Evolutionary conservation across 2,888 invertebrate species (phyloP).

Genomic region (Shargacucullia verbasci): DNA sequence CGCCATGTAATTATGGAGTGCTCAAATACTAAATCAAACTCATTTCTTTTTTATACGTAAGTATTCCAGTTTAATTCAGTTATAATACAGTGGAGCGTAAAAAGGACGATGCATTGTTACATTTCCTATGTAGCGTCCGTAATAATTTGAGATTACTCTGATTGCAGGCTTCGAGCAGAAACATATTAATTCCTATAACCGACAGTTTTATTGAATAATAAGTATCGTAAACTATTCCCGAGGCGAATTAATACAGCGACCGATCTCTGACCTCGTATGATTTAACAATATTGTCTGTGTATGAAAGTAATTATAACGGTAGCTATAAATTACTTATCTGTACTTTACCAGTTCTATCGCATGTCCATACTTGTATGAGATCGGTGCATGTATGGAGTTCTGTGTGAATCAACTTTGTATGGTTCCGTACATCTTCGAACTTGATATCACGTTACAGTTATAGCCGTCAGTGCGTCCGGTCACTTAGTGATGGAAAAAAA

Average conservation of each 20-base stretch:
- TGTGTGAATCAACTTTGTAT: conserved; percentile 33
- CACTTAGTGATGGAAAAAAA: conserved; percentile 33
- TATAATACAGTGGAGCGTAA: conserved; percentile 26
- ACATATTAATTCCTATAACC: conserved; percentile 60
- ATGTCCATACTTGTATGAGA: conserved; percentile 45
- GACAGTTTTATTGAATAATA: conserved; percentile 81
- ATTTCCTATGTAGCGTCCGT: not conserved
- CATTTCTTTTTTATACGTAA: no score
- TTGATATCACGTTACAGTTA: conserved; percentile 56
- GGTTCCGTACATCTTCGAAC: conserved; percentile 46
- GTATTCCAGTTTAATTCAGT: conserved; percentile 9
- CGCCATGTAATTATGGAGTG: no score
- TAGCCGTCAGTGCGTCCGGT: conserved; percentile 39
- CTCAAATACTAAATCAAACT: conserved; percentile 49
- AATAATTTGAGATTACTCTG: conserved; percentile 4
- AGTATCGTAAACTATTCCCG: conserved; percentile 73
- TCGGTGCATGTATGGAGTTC: conserved; percentile 45
- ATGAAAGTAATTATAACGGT: conserved; percentile 74
- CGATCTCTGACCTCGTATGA: conserved; percentile 72
- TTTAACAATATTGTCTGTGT: conserved; percentile 76
- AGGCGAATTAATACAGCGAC: conserved; percentile 67
- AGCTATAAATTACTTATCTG: conserved; percentile 70
- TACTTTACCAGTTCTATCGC: conserved; percentile 54
- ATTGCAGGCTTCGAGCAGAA: conserved; percentile 26
- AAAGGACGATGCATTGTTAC: conserved; percentile 10